Conservation (phyloP, 2,888 invertebrate species). For the Tipula vernalis region DNA sequence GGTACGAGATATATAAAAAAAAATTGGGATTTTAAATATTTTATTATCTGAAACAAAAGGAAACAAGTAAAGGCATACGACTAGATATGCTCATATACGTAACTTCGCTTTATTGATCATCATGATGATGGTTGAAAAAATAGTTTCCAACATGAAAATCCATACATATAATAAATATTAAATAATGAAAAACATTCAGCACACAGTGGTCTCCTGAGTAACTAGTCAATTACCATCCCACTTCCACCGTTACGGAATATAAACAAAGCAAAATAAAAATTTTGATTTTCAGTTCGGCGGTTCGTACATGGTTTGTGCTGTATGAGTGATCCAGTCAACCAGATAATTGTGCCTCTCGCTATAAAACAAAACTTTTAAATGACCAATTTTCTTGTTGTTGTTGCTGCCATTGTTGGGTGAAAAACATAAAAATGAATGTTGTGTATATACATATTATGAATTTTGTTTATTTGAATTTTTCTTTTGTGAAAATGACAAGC, state of each 20-base stretch:
- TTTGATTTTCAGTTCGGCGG: background rate
- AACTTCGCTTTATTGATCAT: background rate
- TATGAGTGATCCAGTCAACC: background rate
- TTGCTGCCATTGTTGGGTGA: background rate
- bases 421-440: background rate
- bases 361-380: background rate
- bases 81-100: background rate
- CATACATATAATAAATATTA: background rate
- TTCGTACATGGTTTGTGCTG: background rate
- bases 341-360: background rate
- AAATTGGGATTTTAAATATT: background rate
- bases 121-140: background rate
- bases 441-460: background rate
- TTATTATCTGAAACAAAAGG: background rate
- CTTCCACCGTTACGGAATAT: background rate
- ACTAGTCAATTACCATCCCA: background rate
- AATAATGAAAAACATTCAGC: background rate
- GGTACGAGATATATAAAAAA: background rate
- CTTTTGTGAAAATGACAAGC: background rate
- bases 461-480: background rate
- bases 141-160: background rate
- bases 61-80: background rate
- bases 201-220: background rate
- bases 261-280: background rate
- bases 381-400: background rate